A percentile compares a stretch with the other conserved stretches of the same genome.
Conservation (phyloP, 2,113 vertebrate genomes). For the Astatoreochromis straeleni region DNA sequence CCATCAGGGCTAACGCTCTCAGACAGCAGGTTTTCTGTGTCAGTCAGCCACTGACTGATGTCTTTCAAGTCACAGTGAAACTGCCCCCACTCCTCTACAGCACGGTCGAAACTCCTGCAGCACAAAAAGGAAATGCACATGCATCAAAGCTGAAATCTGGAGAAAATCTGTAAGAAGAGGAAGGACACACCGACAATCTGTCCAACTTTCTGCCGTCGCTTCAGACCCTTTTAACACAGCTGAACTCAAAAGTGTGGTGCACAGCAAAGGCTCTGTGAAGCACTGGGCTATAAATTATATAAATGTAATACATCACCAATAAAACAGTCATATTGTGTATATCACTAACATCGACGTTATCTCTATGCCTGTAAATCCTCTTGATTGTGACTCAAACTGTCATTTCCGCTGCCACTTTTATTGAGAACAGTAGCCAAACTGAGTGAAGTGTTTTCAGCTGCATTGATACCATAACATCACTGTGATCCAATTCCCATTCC, state of each 20-base stretch:
- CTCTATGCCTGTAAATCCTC: neutral
- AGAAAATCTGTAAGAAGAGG: neutral
- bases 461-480: neutral
- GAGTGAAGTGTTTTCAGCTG: neutral
- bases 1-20: conserved; percentile 69
- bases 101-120: conserved; percentile 79
- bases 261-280: neutral
- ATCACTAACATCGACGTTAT: neutral
- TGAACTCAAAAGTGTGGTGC: neutral
- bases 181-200: neutral
- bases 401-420: neutral
- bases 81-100: conserved; percentile 84
- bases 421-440: neutral
- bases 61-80: conserved; percentile 89
- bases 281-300: neutral
- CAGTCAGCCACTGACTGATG: conserved; percentile 81
- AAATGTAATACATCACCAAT: neutral
- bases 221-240: neutral
- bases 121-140: neutral
- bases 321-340: neutral
- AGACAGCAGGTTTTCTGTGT: conserved; percentile 77
- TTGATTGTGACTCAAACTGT: neutral
- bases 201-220: neutral
- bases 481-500: neutral
- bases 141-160: neutral